Conservation (phyloP, 1,140 invertebrate species). For the Pristionchus pacificus region DNA sequence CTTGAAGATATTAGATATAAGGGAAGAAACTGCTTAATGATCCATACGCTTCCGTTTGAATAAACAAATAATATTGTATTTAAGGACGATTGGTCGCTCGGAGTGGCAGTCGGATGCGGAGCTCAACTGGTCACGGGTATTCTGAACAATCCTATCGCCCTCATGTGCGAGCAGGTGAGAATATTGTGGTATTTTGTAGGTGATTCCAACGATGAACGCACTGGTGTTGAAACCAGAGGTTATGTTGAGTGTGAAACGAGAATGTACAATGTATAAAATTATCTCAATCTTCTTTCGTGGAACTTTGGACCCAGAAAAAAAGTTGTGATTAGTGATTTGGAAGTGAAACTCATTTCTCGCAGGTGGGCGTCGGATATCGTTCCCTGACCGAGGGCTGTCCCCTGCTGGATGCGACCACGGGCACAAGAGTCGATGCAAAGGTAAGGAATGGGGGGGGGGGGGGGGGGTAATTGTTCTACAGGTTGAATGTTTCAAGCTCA, state of each 20-base stretch:
- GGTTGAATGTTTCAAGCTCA: background rate
- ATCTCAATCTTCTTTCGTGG: no score
- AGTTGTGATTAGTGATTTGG: no score
- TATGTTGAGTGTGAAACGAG: no score
- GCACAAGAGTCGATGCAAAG: background rate
- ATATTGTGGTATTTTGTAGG: no score
- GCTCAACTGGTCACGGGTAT: constrained; percentile 60
- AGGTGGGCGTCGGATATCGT: constrained; percentile 23
- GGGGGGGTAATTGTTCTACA: background rate
- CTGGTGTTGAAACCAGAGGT: no score
- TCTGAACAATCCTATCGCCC: constrained; percentile 61
- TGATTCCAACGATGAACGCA: no score
- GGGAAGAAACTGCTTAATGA: no score
- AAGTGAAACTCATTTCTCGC: no score
- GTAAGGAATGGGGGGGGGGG: no score
- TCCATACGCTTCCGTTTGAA: background rate
- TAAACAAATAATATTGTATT: background rate
- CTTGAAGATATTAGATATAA: no score
- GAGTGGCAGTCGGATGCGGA: constrained; percentile 58
- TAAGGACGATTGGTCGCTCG: constrained; percentile 54
- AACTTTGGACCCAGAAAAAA: no score
- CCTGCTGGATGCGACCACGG: constrained; percentile 36
- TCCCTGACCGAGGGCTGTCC: constrained; percentile 43
- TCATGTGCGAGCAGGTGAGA: constrained; percentile 61
- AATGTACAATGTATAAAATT: no score